Evolutionary conservation across 1,140 invertebrate genomes (phyloP), one percentile per base, ranked within the genome.

Genomic region (Dysdera silvatica): DNA sequence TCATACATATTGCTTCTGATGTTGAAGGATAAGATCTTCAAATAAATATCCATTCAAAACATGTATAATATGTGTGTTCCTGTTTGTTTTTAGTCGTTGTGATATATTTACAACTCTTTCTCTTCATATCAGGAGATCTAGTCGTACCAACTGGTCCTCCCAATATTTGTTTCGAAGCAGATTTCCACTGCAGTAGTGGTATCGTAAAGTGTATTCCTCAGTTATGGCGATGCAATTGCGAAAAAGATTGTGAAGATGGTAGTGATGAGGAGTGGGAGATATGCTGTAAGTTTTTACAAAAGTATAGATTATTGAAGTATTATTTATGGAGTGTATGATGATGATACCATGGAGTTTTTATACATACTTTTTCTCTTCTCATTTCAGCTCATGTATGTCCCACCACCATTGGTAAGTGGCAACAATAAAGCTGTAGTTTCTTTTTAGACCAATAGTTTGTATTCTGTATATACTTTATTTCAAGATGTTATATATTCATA

Each of bases 211-310:
- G 63, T 23, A 55, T 65, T 2, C 56, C 63, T 20, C 37, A 10
- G 4, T 16, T 37, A 6, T 60, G 43, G 48, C 8, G 23, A n/a
- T 65, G 63, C 14, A 57, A 65, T 16, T 65, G 63, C 20, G 49
- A 35, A 0, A 28, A 23, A 5, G 63, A 65, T 14, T 65, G 63
- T 20, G 8, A 59, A 8, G 63, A 65, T 49, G 63, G 63, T 1
- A 65, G 63, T 31, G 63, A 65, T 41, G 63, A 65, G 33, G 31
- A 33, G 6, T n/a, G n/a, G n/a, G n/a, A n/a, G n/a, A 37, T 14
- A 12, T 37, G 35, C n/a, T 12, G 35, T 37, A 37, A 14, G 35
- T 37, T n/a, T n/a, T n/a, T n/a, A n/a, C n/a, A n/a, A n/a, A n/a
- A n/a, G n/a, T n/a, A n/a, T n/a, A n/a, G n/a, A n/a, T n/a, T n/a